Evolutionary conservation across 2,888 invertebrate genomes (phyloP).

Genomic region (Cephonodes hylas): DNA sequence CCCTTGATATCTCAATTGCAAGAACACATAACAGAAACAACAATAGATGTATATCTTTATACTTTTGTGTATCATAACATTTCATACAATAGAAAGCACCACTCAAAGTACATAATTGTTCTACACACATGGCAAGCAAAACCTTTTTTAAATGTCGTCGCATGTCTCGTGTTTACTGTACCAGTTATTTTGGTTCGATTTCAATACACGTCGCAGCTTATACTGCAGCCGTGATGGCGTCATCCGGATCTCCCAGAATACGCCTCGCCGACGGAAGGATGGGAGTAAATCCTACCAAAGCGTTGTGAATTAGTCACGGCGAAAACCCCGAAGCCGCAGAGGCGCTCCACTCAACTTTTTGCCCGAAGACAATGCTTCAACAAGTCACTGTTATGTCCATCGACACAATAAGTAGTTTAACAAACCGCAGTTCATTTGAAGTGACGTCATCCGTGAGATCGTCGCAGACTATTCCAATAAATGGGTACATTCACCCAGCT

Average conservation of each 20-base stretch:
- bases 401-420: constrained; percentile 4
- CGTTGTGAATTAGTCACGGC: background rate
- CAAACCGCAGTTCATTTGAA: background rate
- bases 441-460: constrained; percentile 2
- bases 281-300: background rate
- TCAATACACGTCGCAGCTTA: background rate
- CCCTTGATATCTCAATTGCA: no score
- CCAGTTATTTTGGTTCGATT: background rate
- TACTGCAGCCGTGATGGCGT: background rate
- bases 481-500: constrained; percentile 31
- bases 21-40: no score
- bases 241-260: background rate
- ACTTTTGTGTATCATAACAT: no score
- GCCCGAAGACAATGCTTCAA: background rate
- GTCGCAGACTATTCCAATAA: constrained; percentile 1
- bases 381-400: constrained; percentile 10
- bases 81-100: no score
- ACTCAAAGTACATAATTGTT: no score
- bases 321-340: background rate
- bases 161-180: background rate
- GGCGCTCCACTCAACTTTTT: background rate
- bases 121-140: background rate
- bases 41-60: no score
- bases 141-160: background rate
- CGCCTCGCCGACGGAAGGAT: background rate